A percentile compares a stretch with the other conserved stretches of the same genome.
Evolutionary conservation across 64 coral and sea anemone genomes (phyloP).

Genomic region (Anthopleura sola): DNA sequence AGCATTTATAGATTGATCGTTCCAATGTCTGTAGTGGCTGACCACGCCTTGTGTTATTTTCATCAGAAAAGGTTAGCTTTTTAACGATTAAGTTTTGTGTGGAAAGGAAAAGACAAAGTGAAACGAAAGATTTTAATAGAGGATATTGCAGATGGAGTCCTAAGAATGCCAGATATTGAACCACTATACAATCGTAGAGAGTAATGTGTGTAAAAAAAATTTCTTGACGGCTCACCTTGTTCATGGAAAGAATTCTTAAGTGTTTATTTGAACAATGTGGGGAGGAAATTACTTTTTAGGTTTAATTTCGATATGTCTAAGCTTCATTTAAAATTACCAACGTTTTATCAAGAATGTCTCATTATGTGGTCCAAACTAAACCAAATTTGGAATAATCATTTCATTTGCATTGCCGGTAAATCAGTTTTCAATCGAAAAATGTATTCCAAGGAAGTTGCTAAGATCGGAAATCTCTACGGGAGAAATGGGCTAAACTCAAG

Average conservation of each 20-base stretch:
- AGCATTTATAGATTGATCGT: no score
- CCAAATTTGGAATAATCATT: no score
- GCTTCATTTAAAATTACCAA: neutral
- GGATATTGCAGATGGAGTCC: constrained; percentile 22
- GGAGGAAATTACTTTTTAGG: constrained; percentile 4
- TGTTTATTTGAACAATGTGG: neutral
- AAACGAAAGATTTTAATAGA: neutral
- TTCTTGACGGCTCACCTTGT: neutral
- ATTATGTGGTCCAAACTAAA: constrained; percentile 21
- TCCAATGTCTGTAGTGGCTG: no score
- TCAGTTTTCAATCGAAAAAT: no score
- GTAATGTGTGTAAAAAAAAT: constrained; percentile 31
- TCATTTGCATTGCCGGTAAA: no score
- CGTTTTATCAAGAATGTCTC: constrained; percentile 27
- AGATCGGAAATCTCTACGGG: no score
- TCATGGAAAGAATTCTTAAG: constrained; percentile 24
- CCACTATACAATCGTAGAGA: neutral
- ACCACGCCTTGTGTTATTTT: no score
- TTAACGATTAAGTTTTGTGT: constrained; percentile 32
- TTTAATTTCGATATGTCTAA: constrained; percentile 24
- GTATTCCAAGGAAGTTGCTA: no score
- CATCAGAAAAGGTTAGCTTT: no score
- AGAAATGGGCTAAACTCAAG: no score
- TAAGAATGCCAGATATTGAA: constrained; percentile 43
- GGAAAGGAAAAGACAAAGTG: constrained; percentile 52